These are phyloP conservation scores for Heliconius erato DNA, from an alignment of 2,888 invertebrate species.

Conservation along the genomic window DNA sequence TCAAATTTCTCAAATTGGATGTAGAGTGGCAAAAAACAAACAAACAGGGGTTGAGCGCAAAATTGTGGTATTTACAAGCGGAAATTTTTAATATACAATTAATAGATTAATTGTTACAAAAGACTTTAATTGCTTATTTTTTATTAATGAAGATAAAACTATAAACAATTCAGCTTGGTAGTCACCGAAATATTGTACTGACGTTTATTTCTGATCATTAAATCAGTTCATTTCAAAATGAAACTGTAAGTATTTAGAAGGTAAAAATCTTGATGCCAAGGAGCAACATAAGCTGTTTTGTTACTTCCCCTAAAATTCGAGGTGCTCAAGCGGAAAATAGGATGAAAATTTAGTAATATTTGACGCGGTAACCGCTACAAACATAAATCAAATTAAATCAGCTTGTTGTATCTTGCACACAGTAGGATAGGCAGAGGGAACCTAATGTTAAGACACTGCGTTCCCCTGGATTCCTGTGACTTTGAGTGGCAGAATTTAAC, in stretches of 20 bases:
- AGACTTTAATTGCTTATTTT: not conserved
- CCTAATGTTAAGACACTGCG: no score
- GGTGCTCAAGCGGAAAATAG: constrained; percentile 7
- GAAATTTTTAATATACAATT: not conserved
- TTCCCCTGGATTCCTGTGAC: no score
- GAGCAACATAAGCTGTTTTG: not conserved
- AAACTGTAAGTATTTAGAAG: not conserved
- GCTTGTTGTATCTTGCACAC: no score
- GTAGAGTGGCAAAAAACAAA: not conserved
- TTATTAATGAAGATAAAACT: no score
- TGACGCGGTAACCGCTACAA: not conserved
- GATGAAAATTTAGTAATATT: not conserved
- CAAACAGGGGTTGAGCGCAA: no score
- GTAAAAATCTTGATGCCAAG: not conserved
- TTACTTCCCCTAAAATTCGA: not conserved
- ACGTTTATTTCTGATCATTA: not conserved
- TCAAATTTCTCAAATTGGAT: not conserved
- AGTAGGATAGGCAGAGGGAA: no score
- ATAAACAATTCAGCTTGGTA: no score
- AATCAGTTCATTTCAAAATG: not conserved
- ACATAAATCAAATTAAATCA: not conserved
- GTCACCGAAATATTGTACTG: no score
- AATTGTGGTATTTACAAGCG: no score
- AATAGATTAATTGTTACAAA: not conserved
- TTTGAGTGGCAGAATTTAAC: no score